phyloP scores from a whole-genome alignment of 2,113 vertebrate genomes.

The Marcusenius ussheri region DNA sequence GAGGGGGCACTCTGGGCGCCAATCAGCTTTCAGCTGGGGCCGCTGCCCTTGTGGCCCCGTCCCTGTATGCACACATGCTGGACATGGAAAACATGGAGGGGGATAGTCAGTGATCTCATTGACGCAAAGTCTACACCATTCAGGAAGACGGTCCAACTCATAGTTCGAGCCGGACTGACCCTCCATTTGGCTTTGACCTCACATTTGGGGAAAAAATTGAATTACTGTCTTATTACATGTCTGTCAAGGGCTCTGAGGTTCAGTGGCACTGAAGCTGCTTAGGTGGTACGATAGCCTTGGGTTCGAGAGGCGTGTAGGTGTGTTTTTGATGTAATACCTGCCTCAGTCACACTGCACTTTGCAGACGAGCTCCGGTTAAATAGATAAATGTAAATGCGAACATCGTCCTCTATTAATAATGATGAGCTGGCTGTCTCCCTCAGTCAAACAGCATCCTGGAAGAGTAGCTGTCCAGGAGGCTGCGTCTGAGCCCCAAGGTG shows the following conservation, averaged over 20 bases:
- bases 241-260: not conserved
- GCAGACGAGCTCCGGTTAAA: not conserved
- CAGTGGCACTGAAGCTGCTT: not conserved
- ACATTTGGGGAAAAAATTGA: not conserved
- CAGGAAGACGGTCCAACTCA: not conserved
- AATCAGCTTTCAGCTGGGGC: not conserved
- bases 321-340: not conserved
- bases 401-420: not conserved
- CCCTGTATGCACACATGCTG: slow-evolving; percentile 13
- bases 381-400: not conserved
- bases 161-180: not conserved
- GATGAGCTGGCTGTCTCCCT: not conserved
- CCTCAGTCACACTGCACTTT: not conserved
- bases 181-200: slow-evolving; percentile 4
- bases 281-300: not conserved
- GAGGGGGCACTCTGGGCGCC: not conserved
- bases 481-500: not conserved
- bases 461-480: not conserved
- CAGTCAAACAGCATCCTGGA: not conserved
- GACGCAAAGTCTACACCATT: not conserved
- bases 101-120: slow-evolving; percentile 8
- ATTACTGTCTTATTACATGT: slow-evolving; percentile 4
- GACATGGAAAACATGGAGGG: slow-evolving; percentile 25
- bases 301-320: not conserved
- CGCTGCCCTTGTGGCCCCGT: not conserved